Evolutionary conservation across 2,797 vertebrate species (phyloP), one percentile per base, ranked within the genome.

Genomic region (Dermochelys coriacea): DNA sequence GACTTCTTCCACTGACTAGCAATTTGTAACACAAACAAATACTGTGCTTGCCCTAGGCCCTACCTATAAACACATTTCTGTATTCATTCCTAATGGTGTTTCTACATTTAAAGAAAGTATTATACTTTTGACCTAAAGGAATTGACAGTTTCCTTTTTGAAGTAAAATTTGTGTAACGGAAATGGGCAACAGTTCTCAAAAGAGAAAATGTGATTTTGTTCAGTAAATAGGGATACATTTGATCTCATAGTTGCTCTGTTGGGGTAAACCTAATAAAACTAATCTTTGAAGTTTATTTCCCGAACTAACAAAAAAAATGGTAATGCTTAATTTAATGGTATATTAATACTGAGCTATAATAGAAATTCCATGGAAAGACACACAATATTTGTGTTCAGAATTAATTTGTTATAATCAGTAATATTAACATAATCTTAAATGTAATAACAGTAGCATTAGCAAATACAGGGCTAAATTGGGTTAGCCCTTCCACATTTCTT

Each of bases 271-370:
- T 59, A 82, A n/a, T 89, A 59, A 90, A 93, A 87, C 10, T 50
- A 57, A 49, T 34, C 31, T 47, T 93, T 95, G 18, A 94, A 86
- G 6, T 88, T 92, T 96, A 83, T 92, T 97, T 82, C 68, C 59
- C 19, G 82, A 90, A 89, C 55, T 41, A 88, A 82, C 75, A 86
- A 90, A 34, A 95, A 93, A 83, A 59, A 2, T 5, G 50, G 11
- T 79, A 86, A 8, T 81, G 10, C 64, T 37, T 81, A 79, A 74
- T 6, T 31, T 50, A 49, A 23, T 1, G 5, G 37, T 75, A 6
- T 74, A 51, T 41, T 89, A 84, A 52, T 88, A 82, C n/a, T 83
- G 90, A 86, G 50, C 61, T 91, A 51, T 5, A 84, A 68, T 18
- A 71, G 23, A 88, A 91, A 74, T 88, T 2, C 45, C 84, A 12